Evolutionary conservation across 2,113 vertebrate genomes (phyloP).

Genomic region (Gadus macrocephalus): DNA sequence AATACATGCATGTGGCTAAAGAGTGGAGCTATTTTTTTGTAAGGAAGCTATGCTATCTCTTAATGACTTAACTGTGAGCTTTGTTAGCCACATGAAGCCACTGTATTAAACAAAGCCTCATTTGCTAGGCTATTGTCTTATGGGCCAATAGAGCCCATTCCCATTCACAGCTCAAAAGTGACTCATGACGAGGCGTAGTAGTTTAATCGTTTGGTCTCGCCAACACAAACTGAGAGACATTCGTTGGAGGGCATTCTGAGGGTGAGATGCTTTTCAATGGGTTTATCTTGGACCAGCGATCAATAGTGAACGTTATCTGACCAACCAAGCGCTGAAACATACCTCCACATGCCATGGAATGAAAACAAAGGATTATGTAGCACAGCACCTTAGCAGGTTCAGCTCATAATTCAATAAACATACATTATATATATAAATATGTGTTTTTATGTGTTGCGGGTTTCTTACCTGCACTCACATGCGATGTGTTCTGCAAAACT

Average conservation of each 20-base stretch:
- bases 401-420: constrained; percentile 8
- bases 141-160: too few species aligned
- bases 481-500: constrained; percentile 94
- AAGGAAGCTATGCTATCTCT: too few species aligned
- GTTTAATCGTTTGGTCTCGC: too few species aligned
- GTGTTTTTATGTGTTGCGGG: constrained; percentile 22
- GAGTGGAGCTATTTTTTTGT: too few species aligned
- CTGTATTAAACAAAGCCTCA: too few species aligned
- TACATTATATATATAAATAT: background rate
- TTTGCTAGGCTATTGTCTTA: too few species aligned
- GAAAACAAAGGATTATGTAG: constrained; percentile 21
- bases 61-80: too few species aligned
- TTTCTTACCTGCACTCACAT: constrained; percentile 97
- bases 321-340: background rate
- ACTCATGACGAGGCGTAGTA: too few species aligned
- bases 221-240: background rate
- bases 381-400: constrained; percentile 6
- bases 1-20: too few species aligned
- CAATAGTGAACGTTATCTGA: constrained; percentile 27
- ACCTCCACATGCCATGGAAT: constrained; percentile 17
- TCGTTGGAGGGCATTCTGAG: constrained; percentile 3
- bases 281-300: constrained; percentile 23
- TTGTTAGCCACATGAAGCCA: too few species aligned
- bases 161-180: too few species aligned
- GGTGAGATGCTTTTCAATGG: background rate